phyloP scores from a whole-genome alignment of 1,140 invertebrate genomes.

The Andrena cerasifolii region DNA sequence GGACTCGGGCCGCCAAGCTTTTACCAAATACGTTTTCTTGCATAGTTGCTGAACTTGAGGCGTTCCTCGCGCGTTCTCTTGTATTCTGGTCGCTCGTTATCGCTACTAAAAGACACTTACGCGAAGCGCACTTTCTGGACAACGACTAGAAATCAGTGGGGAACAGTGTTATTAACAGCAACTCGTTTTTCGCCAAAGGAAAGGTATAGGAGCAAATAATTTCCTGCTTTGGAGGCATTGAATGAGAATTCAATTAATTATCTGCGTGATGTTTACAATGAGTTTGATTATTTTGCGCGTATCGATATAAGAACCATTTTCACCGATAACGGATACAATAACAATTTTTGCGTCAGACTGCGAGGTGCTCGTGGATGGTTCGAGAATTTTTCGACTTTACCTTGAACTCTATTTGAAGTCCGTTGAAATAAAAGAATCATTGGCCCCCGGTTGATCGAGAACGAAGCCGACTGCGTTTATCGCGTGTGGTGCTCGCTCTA shows the following conservation, averaged over 20 bases:
- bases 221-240: no score
- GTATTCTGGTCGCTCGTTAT: not conserved
- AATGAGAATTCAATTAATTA: not conserved
- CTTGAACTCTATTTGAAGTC: not conserved
- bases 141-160: no score
- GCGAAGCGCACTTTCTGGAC: no score
- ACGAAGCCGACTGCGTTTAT: not conserved
- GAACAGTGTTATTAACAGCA: no score
- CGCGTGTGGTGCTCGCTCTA: no score
- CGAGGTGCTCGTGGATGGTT: not conserved
- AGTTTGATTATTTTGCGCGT: not conserved
- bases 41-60: no score
- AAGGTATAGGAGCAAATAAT: no score
- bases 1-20: not conserved
- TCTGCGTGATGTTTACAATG: not conserved
- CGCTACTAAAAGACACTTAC: not conserved
- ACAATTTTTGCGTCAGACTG: not conserved
- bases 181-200: no score
- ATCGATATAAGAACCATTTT: not conserved
- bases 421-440: not conserved
- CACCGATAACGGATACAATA: not conserved
- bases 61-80: not conserved
- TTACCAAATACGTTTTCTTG: conserved; percentile 17
- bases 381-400: not conserved
- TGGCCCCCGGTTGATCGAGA: not conserved